Percentiles rank a stretch among this genome's conserved stretches.
Conservation (phyloP, 2,113 vertebrate species). For the Glaucomys volans region DNA sequence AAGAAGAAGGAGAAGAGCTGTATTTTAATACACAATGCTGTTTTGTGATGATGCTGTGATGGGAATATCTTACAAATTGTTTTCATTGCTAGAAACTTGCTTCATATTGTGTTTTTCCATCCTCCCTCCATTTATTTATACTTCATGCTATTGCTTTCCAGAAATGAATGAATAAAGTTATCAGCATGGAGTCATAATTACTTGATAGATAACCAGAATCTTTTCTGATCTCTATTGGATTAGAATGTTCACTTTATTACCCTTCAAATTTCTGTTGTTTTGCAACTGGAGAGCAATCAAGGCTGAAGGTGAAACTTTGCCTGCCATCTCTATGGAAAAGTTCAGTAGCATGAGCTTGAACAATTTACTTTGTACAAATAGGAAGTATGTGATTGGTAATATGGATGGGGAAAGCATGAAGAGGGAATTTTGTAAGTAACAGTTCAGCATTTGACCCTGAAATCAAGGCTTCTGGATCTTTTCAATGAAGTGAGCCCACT, state of each 20-base stretch:
- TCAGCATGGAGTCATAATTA: not conserved
- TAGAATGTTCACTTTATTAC: conserved; percentile 7
- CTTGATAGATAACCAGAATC: not conserved
- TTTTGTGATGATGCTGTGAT: not conserved
- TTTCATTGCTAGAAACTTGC: not conserved
- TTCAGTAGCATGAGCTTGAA: not conserved
- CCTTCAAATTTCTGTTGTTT: not conserved
- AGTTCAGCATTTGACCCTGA: not conserved
- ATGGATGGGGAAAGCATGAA: not conserved
- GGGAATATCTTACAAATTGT: not conserved
- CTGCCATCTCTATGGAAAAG: not conserved
- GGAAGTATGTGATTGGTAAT: not conserved
- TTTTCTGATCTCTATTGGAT: conserved; percentile 31
- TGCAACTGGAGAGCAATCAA: not conserved
- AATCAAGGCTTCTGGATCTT: not conserved
- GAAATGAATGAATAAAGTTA: conserved; percentile 31
- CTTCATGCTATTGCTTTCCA: not conserved
- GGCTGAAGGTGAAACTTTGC: not conserved
- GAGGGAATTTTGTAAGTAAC: not conserved
- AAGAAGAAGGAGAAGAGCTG: not conserved
- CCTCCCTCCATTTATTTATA: not conserved
- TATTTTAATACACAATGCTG: not conserved
- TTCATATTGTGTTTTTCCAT: not conserved
- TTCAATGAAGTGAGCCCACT: not conserved
- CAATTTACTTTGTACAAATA: not conserved